Evolutionary conservation across 2,888 invertebrate species (phyloP), one percentile per base, ranked within the genome.

Genomic region (Lasioglossum vierecki): DNA sequence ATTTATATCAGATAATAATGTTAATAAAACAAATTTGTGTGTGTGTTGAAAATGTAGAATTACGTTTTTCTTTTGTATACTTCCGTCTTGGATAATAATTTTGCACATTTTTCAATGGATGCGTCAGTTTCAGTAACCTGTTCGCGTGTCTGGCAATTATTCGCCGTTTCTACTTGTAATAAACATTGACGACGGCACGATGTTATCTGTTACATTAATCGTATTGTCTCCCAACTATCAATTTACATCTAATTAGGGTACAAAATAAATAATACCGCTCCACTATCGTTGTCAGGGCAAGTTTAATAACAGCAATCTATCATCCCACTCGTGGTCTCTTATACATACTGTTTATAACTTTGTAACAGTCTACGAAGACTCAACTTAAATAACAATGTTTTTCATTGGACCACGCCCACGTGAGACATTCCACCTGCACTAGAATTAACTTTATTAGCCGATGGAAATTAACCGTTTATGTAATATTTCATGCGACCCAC

Each of bases 121-220:
- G 41, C 41, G 6, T 13, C 9, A 22, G n/a, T 41, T 41, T 13
- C 41, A 41, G 70, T n/a, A 41, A 70, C n/a, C 41, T 9, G 70
- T n/a, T 70, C n/a, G 68, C 68, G n/a, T 70, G 70, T 41, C 70
- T n/a, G 41, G 22, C 22, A 13, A 70, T 41, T 53, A 74, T 80
- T 53, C 44, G 8, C 53, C 15, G 68, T 15, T 13, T 70, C 70
- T 60, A 44, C 41, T 70, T 70, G 70, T 41, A 41, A 70, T 41
- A 70, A 70, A 70, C 41, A 70, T 70, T 41, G 22, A n/a, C 13
- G 39, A 41, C 5, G 41, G 41, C 4, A n/a, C 41, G 41, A 39
- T 70, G 41, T 41, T 41, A 68, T 70, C 41, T 41, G 39, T 41
- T 70, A n/a, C 41, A 70, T 70, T 70, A 70, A 70, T 70, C 70